phyloP scores from a whole-genome alignment of 2,113 vertebrate species.

The Oenanthe melanoleuca region DNA sequence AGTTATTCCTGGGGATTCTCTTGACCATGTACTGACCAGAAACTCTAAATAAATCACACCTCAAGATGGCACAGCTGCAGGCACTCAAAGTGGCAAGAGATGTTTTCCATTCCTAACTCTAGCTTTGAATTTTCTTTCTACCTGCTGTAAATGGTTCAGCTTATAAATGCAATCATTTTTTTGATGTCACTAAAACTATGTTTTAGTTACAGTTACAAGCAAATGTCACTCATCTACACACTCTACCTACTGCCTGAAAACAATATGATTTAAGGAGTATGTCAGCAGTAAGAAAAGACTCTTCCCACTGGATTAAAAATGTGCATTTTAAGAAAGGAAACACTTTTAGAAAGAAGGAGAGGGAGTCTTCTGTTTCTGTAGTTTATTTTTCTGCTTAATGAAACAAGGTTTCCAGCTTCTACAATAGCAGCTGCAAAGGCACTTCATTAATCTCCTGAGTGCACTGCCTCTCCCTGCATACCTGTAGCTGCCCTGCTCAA shows the following conservation, averaged over 20 bases:
- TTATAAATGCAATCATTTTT: conserved; percentile 52
- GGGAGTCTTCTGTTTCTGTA: conserved; percentile 68
- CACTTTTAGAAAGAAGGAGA: conserved; percentile 61
- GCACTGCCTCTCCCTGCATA: conserved; percentile 55
- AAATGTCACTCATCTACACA: conserved; percentile 69
- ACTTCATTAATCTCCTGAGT: conserved; percentile 55
- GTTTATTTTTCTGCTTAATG: conserved; percentile 73
- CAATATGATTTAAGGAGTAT: conserved; percentile 67
- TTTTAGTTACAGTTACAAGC: conserved; percentile 64
- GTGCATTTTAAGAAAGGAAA: conserved; percentile 70
- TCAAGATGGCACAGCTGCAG: neutral
- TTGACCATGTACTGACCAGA: neutral
- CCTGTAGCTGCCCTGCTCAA: conserved; percentile 52
- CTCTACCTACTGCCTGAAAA: conserved; percentile 67
- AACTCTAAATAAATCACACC: neutral
- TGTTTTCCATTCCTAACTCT: neutral
- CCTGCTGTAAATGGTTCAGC: conserved; percentile 11
- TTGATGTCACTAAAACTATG: conserved; percentile 65
- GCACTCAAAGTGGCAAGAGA: neutral
- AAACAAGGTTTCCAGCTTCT: conserved; percentile 64
- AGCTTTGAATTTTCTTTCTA: conserved; percentile 16
- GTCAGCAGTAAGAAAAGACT: conserved; percentile 70
- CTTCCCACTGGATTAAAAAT: conserved; percentile 70
- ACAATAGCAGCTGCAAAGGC: conserved; percentile 57
- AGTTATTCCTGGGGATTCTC: neutral